phyloP scores from a whole-genome alignment of 2,797 vertebrate genomes.

The Sciaenops ocellatus region DNA sequence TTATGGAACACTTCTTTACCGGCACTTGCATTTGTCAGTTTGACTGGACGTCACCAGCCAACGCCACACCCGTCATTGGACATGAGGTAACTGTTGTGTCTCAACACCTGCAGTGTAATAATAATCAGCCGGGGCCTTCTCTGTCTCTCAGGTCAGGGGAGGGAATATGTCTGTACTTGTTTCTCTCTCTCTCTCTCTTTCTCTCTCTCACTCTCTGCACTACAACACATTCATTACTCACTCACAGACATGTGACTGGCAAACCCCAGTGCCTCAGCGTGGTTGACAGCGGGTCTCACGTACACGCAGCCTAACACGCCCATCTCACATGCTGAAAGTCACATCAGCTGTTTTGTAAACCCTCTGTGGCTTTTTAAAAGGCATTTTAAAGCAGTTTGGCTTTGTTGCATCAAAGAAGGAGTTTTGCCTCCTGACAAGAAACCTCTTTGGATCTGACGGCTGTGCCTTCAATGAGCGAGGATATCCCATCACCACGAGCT shows the following conservation, averaged over 20 bases:
- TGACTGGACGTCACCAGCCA: slow-evolving; percentile 58
- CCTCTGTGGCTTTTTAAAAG: slow-evolving; percentile 4
- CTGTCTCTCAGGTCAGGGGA: slow-evolving; percentile 45
- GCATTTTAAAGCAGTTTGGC: not conserved
- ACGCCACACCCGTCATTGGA: slow-evolving; percentile 53
- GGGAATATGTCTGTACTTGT: slow-evolving; percentile 78
- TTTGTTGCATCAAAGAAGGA: slow-evolving; percentile 21
- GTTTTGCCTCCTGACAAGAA: slow-evolving; percentile 24
- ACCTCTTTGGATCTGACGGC: slow-evolving; percentile 17
- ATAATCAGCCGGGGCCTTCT: slow-evolving; percentile 46
- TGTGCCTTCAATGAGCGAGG: slow-evolving; percentile 28
- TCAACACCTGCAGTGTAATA: slow-evolving; percentile 64
- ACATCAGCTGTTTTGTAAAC: slow-evolving; percentile 76
- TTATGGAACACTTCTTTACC: slow-evolving; percentile 67
- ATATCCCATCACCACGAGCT: slow-evolving; percentile 32
- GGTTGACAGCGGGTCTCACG: slow-evolving; percentile 61
- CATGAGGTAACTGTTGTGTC: slow-evolving; percentile 72
- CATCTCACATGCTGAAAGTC: slow-evolving; percentile 59
- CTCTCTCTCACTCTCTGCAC: slow-evolving; percentile 31
- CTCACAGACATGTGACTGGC: slow-evolving; percentile 77
- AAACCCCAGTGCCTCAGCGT: slow-evolving; percentile 54
- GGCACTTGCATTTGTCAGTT: slow-evolving; percentile 49
- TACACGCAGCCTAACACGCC: slow-evolving; percentile 54
- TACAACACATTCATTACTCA: slow-evolving; percentile 74
- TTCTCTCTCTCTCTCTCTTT: slow-evolving; percentile 16